Evolutionary conservation across 2,888 invertebrate genomes (phyloP).

Genomic region (Oscheius sp.): DNA sequence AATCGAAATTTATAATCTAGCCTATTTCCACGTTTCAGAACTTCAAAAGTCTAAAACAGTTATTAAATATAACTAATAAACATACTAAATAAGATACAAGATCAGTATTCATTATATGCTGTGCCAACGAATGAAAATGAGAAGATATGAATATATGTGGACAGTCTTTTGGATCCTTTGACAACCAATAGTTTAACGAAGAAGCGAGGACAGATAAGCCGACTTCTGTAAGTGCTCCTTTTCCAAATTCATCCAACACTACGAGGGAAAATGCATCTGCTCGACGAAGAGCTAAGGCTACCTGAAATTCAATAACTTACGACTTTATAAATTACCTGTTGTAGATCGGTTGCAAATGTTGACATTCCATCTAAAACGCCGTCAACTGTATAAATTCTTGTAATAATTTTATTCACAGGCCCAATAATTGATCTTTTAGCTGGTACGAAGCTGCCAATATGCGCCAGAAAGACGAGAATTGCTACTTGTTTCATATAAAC

Average conservation of each 20-base stretch:
- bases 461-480: conserved; percentile 84
- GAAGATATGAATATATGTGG: conserved; percentile 84
- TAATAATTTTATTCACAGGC: conserved; percentile 78
- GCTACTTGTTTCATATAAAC: conserved; percentile 87
- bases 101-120: background rate
- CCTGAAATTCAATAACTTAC: conserved; percentile 73
- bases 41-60: conserved; percentile 40
- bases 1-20: conserved; percentile 68
- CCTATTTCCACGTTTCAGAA: conserved; percentile 30
- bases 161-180: conserved; percentile 73
- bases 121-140: conserved; percentile 79
- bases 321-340: conserved; percentile 78
- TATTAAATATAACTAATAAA: background rate
- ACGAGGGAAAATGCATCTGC: conserved; percentile 79
- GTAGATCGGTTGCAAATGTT: conserved; percentile 84
- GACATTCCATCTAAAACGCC: conserved; percentile 83
- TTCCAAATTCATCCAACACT: conserved; percentile 6
- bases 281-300: conserved; percentile 79
- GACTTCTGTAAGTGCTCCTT: conserved; percentile 74
- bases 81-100: background rate
- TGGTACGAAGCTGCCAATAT: conserved; percentile 88
- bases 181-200: conserved; percentile 78
- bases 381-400: conserved; percentile 78
- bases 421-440: conserved; percentile 81
- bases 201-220: conserved; percentile 81